Base-by-base conservation (phyloP, 2,888 invertebrate genomes). In the Eupithecia insigniata region DNA sequence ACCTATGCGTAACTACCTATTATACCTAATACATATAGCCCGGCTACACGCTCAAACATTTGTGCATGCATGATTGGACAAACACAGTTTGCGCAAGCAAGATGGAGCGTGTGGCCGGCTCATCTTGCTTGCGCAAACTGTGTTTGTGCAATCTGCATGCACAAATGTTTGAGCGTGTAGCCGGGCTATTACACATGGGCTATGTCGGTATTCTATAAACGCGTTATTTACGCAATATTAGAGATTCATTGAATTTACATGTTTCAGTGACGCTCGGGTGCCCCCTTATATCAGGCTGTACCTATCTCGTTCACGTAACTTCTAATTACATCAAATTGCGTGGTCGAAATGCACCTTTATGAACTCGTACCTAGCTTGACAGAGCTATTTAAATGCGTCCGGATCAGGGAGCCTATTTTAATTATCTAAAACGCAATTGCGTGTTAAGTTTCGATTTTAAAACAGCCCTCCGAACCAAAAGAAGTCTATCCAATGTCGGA, bases 311-410 rank as follows among this genome's bases (percentile, higher is more conserved):
- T 85, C 89, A 89, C 89, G 90, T 92, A 91, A 92, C 90, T 89
- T 85, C 81, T 87, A 89, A 92, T 93, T 92, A 92, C 93, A 87
- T 90, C 87, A 89, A 91, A 88, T 89, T 89, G 90, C 92, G 92
- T 93, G 92, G 89, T 76, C 84, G 75, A 89, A 90, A 87, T 93
- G 92, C 93, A 90, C 93, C 93, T 34, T 60, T 46, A 58, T 55
- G 66, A 7, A 16, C 55, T 43, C 43, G 34, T 68, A 55, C 61
- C 61, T 61, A 32, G 18, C 32, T 32, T 12, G 7, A 60, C 28
- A 66, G 22, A 34, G 62, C 8, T 30, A 14, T 18, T 74, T 30
- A 67, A 51, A 70, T 12, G 43, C 66, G 61, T 39, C 66, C 69
- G 66, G 55, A 55, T 55, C 55, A n/a, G 55, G n/a, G 6, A n/a